Evolutionary conservation across 2,888 invertebrate species (phyloP), one percentile per base, ranked within the genome.

Genomic region (Tiphia femorata): DNA sequence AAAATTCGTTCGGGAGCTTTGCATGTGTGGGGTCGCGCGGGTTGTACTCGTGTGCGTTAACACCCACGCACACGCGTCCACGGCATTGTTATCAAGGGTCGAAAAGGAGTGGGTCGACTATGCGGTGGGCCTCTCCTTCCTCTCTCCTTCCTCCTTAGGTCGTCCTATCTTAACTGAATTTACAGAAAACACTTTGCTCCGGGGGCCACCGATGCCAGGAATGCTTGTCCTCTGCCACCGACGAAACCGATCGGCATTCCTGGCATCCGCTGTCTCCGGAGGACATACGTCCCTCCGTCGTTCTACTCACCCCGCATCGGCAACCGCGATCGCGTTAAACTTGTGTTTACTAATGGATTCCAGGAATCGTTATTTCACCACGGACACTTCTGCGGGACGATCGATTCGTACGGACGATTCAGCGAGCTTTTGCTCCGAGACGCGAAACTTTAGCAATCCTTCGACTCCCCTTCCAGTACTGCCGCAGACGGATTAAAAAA

Each of bases 301-400:
- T n/a, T n/a, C n/a, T 49, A 10, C 16, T 1, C 17, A 5, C 49
- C 42, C 49, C 56, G 51, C 47, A 68, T 59, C 62, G 58, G 57
- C n/a, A n/a, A n/a, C n/a, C n/a, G 29, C 55, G 60, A 73, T 72
- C 76, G 70, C 67, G 72, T 74, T 69, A 73, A 70, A 74, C 74
- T 66, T 69, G 64, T 73, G 72, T 75, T 74, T 76, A 70, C 68
- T 77, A 76, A 77, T 76, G 77, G 77, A 75, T 75, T 73, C 73
- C 59, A 38, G 42, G 67, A 64, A 67, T 62, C 57, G 59, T 58
- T 61, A 58, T 62, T 58, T 10, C n/a, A n/a, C 20, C 44, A 58
- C 56, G 59, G 56, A 59, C 53, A 64, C n/a, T n/a, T n/a, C n/a
- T n/a, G n/a, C n/a, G n/a, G n/a, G n/a, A n/a, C n/a, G n/a, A n/a